Evolutionary conservation across 2,888 invertebrate genomes (phyloP).

Genomic region (Zhuqinia jingwanae): DNA sequence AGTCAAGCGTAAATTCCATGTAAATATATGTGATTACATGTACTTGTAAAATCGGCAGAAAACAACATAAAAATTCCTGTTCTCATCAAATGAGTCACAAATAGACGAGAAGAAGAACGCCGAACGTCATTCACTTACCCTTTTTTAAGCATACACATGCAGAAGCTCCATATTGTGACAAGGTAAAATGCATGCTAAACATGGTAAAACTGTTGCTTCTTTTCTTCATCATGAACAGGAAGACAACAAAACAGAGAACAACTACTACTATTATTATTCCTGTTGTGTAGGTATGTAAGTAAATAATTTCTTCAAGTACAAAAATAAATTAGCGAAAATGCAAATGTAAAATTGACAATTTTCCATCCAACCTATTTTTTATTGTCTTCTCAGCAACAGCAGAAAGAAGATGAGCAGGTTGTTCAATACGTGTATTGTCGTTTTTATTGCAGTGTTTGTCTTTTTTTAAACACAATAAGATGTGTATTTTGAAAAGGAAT

Average conservation of each 20-base stretch:
- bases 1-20: background rate
- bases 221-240: conserved; percentile 12
- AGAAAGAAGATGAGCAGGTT: conserved; percentile 29
- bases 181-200: background rate
- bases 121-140: background rate
- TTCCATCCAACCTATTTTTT: conserved; percentile 1
- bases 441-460: conserved; percentile 29
- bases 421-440: background rate
- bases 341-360: conserved; percentile 12
- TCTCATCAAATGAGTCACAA: conserved; percentile 16
- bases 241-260: background rate
- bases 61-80: conserved; percentile 28
- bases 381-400: background rate
- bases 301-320: background rate
- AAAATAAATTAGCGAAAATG: conserved; percentile 21
- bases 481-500: conserved; percentile 13
- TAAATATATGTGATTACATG: background rate
- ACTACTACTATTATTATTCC: background rate
- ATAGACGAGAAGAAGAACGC: background rate
- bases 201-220: background rate
- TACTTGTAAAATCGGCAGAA: background rate
- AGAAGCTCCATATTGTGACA: background rate
- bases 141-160: background rate
- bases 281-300: background rate
- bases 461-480: conserved; percentile 13